Evolutionary conservation across 2,113 vertebrate species (phyloP).

Genomic region (Sclerurus mexicanus): DNA sequence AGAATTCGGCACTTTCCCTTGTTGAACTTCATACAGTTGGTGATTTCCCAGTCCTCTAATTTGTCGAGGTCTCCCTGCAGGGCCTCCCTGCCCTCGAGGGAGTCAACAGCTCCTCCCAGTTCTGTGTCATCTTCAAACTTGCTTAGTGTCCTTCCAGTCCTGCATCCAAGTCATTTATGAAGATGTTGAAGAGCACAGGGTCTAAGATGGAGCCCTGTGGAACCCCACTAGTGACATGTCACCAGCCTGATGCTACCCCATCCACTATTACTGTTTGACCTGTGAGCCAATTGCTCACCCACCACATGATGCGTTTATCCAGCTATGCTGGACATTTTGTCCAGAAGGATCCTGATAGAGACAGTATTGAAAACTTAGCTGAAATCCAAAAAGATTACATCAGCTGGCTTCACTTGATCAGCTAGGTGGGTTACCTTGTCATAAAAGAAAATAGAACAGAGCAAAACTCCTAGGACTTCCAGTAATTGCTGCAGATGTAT

Average conservation of each 20-base stretch:
- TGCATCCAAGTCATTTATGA: neutral
- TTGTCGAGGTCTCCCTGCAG: neutral
- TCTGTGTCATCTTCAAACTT: neutral
- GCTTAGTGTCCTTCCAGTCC: neutral
- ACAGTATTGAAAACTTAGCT: neutral
- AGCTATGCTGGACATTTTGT: neutral
- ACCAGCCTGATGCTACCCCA: neutral
- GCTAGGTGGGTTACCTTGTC: neutral
- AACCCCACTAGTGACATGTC: neutral
- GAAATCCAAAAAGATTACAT: neutral
- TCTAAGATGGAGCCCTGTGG: neutral
- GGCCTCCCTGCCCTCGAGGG: neutral
- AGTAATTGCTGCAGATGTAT: neutral
- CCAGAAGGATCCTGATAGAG: neutral
- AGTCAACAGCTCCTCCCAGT: neutral
- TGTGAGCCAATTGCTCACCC: neutral
- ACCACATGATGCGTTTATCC: neutral
- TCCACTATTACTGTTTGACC: neutral
- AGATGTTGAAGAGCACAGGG: neutral
- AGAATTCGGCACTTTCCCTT: neutral
- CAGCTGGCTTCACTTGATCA: neutral
- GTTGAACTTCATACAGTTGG: neutral
- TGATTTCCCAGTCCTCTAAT: neutral
- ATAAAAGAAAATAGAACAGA: neutral
- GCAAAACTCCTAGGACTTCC: neutral